Conservation (phyloP, 2,113 vertebrate species). For the Hyla sarda region DNA sequence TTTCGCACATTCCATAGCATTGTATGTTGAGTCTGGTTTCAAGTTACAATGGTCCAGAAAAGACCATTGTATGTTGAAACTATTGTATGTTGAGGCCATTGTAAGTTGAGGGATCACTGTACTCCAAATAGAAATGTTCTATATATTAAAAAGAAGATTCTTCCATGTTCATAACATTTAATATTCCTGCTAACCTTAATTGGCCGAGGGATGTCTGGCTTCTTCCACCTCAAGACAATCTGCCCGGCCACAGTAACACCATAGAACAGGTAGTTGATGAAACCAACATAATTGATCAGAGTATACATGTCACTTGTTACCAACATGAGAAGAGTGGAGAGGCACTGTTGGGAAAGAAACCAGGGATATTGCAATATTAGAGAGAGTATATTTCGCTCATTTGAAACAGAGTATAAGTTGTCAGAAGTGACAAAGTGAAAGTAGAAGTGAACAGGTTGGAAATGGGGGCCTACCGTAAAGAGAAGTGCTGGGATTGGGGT, state of each 20-base stretch:
- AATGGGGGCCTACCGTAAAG: constrained; percentile 79
- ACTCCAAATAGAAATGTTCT: not conserved
- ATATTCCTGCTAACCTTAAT: constrained; percentile 79
- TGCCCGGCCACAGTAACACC: constrained; percentile 90
- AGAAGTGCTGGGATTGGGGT: constrained; percentile 91
- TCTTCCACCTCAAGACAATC: constrained; percentile 85
- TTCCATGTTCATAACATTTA: not conserved
- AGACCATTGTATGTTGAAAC: no score
- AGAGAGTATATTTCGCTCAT: not conserved
- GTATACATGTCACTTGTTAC: constrained; percentile 96
- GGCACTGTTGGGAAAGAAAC: constrained; percentile 74
- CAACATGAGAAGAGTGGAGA: constrained; percentile 91
- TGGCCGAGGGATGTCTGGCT: constrained; percentile 83
- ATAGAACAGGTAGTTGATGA: constrained; percentile 96
- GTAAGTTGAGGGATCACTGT: not conserved
- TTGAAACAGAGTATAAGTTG: not conserved
- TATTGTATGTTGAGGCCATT: no score
- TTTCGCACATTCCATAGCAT: no score
- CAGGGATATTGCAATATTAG: not conserved
- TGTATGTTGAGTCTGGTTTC: no score
- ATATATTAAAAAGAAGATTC: no score
- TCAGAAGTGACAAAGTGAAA: not conserved
- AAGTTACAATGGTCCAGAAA: no score
- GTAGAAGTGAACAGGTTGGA: not conserved
- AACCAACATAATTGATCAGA: constrained; percentile 93